These are phyloP conservation scores for Antechinus flavipes DNA, from an alignment of 2,113 vertebrate species.

Conservation along the genomic window DNA sequence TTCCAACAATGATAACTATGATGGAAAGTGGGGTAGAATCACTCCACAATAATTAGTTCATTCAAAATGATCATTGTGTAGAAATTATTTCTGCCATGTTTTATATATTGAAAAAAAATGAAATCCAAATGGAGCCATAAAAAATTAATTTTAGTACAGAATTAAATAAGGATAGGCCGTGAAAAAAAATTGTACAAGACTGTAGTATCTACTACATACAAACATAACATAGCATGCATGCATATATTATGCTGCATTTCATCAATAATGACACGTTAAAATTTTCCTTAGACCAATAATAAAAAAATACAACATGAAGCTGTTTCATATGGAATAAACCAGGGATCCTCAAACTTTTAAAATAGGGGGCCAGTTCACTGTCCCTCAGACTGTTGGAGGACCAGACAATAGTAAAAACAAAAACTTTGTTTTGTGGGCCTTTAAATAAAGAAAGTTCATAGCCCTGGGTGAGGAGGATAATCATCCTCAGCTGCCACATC, in stretches of 20 bases:
- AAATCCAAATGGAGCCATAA: not conserved
- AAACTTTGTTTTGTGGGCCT: no score
- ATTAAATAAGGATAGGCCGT: not conserved
- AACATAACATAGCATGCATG: not conserved
- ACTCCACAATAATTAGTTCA: not conserved
- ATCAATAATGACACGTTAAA: not conserved
- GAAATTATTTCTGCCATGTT: constrained; percentile 13
- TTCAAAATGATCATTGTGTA: not conserved
- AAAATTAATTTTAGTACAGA: not conserved
- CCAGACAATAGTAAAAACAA: no score
- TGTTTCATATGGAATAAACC: not conserved
- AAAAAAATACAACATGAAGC: not conserved
- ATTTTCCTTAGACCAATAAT: not conserved
- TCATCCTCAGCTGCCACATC: no score
- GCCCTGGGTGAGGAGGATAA: no score
- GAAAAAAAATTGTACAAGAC: not conserved
- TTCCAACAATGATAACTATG: not conserved
- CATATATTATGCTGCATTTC: not conserved
- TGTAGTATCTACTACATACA: not conserved
- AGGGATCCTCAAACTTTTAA: no score
- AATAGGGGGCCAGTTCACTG: no score
- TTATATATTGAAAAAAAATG: constrained; percentile 12
- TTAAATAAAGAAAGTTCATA: no score
- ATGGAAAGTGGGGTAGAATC: no score
- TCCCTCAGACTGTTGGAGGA: no score